These are phyloP conservation scores for Plagiodera versicolora DNA, from an alignment of 2,888 invertebrate genomes.

Conservation along the genomic window DNA sequence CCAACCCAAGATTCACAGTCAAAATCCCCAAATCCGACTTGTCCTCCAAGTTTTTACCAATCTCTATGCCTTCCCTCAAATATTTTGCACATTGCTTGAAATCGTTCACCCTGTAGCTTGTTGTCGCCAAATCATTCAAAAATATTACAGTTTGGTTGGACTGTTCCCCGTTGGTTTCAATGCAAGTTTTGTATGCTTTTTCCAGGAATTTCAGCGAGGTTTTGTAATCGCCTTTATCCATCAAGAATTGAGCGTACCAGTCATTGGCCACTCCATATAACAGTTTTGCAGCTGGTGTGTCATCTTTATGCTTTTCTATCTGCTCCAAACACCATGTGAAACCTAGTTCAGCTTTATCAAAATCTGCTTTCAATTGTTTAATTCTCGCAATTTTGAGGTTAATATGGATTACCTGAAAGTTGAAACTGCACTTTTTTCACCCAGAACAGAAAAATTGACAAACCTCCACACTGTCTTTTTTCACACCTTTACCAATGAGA, in stretches of 20 bases:
- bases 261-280: constrained; percentile 81
- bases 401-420: constrained; percentile 73
- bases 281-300: constrained; percentile 65
- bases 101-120: constrained; percentile 65
- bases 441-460: constrained; percentile 28
- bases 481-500: constrained; percentile 70
- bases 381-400: constrained; percentile 89
- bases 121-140: constrained; percentile 80
- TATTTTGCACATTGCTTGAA: constrained; percentile 70
- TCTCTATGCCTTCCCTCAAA: constrained; percentile 68
- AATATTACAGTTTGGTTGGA: constrained; percentile 77
- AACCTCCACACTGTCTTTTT: constrained; percentile 75
- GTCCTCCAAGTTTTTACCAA: constrained; percentile 66
- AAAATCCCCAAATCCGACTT: constrained; percentile 69
- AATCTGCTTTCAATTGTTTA: constrained; percentile 68
- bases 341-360: constrained; percentile 77
- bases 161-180: constrained; percentile 65
- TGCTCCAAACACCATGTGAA: constrained; percentile 82
- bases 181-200: constrained; percentile 69
- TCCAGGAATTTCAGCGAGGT: constrained; percentile 65
- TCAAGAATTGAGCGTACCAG: constrained; percentile 68
- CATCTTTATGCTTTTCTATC: constrained; percentile 62
- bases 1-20: constrained; percentile 83
- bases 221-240: constrained; percentile 63
- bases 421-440: constrained; percentile 5